Evolutionary conservation across 2,888 invertebrate species (phyloP).

Genomic region (Cremastinae sp.): DNA sequence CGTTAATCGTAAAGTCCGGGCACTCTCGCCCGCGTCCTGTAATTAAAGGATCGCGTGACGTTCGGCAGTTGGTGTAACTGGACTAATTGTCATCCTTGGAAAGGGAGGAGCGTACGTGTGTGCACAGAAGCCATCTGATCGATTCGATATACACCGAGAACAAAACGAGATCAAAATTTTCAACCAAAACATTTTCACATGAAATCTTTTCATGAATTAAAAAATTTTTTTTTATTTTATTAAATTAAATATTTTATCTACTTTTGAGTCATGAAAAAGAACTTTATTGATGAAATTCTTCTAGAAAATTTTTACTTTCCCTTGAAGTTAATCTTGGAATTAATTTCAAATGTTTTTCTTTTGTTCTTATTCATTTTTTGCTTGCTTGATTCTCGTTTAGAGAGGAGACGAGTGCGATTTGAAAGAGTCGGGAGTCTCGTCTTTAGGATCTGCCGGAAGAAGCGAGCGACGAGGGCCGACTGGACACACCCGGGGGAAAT

Average conservation of each 20-base stretch:
- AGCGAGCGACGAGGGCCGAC: conserved; percentile 83
- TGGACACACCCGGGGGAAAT: conserved; percentile 89
- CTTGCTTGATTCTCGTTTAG: conserved; percentile 56
- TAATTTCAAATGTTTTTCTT: background rate
- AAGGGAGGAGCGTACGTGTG: conserved; percentile 43
- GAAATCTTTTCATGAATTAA: background rate
- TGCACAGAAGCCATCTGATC: conserved; percentile 47
- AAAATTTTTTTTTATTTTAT: background rate
- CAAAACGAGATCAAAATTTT: background rate
- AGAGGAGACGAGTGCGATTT: conserved; percentile 71
- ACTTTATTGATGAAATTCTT: too few relatives aligned
- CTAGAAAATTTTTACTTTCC: too few relatives aligned
- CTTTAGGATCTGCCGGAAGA: conserved; percentile 38
- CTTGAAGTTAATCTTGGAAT: background rate
- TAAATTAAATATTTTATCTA: background rate
- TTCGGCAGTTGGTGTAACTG: conserved; percentile 63
- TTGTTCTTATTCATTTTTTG: background rate
- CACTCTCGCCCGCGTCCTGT: conserved; percentile 60
- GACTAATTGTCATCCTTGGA: conserved; percentile 67
- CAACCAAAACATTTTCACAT: too few relatives aligned
- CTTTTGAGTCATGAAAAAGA: too few relatives aligned
- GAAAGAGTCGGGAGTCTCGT: conserved; percentile 46
- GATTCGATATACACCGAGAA: conserved; percentile 41
- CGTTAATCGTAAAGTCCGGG: conserved; percentile 60
- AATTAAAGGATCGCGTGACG: conserved; percentile 67